These are phyloP conservation scores for Conistra vaccinii DNA, from an alignment of 2,888 invertebrate genomes.

Conservation along the genomic window DNA sequence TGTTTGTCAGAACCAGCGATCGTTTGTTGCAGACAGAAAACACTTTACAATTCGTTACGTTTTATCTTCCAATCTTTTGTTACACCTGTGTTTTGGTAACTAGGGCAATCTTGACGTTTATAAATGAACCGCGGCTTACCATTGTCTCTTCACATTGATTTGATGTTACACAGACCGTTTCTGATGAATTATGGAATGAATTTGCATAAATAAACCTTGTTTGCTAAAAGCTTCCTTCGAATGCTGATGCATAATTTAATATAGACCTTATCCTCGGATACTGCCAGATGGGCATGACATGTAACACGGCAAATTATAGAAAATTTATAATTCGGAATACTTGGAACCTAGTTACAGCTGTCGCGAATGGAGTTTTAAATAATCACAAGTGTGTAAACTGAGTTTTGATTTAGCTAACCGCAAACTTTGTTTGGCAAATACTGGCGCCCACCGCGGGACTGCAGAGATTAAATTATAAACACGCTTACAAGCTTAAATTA, in stretches of 20 bases:
- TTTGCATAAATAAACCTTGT: conserved; percentile 75
- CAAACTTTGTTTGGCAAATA: conserved; percentile 78
- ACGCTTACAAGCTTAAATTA: conserved; percentile 71
- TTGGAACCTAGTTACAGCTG: conserved; percentile 35
- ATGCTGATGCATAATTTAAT: conserved; percentile 71
- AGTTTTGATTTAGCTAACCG: conserved; percentile 69
- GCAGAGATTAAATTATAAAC: conserved; percentile 76
- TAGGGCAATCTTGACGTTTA: conserved; percentile 75
- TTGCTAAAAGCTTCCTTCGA: conserved; percentile 71
- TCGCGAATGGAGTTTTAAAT: conserved; percentile 61
- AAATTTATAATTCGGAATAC: conserved; percentile 37
- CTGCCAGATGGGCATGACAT: conserved; percentile 54
- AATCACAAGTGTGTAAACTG: conserved; percentile 69
- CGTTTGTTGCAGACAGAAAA: conserved; percentile 53
- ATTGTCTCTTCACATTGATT: conserved; percentile 75
- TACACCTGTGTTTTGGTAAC: conserved; percentile 66
- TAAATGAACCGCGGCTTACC: conserved; percentile 75
- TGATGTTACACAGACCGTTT: conserved; percentile 65
- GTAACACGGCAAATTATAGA: conserved; percentile 18
- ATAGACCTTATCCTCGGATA: conserved; percentile 54
- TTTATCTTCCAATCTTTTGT: conserved; percentile 75
- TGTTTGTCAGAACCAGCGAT: conserved; percentile 64
- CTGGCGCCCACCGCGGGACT: conserved; percentile 70
- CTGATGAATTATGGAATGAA: conserved; percentile 72
- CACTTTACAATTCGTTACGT: conserved; percentile 69